phyloP scores from a whole-genome alignment of 2,888 invertebrate species.

The Lacanobia wlatinum region DNA sequence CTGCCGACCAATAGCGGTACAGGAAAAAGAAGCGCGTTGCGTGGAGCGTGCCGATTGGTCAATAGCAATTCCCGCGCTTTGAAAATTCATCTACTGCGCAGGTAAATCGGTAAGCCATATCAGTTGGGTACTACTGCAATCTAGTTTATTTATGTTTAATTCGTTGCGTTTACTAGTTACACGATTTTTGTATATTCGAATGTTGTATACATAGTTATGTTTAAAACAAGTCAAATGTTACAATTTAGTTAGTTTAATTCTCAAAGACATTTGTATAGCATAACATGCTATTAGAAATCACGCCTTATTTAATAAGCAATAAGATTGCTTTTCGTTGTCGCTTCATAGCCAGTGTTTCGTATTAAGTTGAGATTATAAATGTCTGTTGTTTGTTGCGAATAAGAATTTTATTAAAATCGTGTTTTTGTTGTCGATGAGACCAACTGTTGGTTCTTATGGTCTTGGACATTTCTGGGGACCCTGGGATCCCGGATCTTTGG shows the following conservation, averaged over 20 bases:
- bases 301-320: constrained; percentile 74
- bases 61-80: no score
- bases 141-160: constrained; percentile 23
- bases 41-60: no score
- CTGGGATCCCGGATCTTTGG: no score
- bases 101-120: no score
- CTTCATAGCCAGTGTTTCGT: constrained; percentile 37
- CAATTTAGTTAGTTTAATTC: constrained; percentile 22
- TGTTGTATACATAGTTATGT: constrained; percentile 22
- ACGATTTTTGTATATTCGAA: constrained; percentile 29
- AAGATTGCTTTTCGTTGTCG: constrained; percentile 69
- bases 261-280: constrained; percentile 38
- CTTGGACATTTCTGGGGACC: no score
- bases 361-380: constrained; percentile 7
- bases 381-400: constrained; percentile 9
- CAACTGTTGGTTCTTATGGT: not conserved
- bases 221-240: constrained; percentile 25
- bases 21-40: no score
- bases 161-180: constrained; percentile 19
- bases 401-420: not conserved
- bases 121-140: no score
- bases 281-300: constrained; percentile 47
- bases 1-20: no score
- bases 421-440: not conserved
- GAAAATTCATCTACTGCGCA: no score